Base-by-base conservation (phyloP, 2,888 invertebrate genomes). In the Pheosia tremula region DNA sequence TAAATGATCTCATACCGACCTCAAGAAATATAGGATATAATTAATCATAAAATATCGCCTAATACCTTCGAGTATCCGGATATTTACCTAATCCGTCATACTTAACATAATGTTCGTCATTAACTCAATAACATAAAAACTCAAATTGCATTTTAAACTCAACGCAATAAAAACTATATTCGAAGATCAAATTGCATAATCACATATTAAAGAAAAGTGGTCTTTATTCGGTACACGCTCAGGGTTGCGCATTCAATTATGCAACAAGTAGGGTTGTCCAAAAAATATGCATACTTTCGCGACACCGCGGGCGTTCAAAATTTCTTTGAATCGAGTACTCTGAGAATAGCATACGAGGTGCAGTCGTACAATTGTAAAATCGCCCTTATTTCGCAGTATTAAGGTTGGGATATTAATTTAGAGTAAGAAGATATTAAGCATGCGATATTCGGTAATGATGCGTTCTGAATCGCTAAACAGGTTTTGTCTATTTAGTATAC, bases 401-500 rank as follows among this genome's bases (percentile, higher is more conserved):
- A 84, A 65, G 67, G 63, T 39, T 11, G 67, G 24, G 64, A 64
- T 69, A 43, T 8, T 56, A 36, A 52, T 62, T 62, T 53, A 8
- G 39, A 5, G 38, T 50, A 47, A 41, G 47, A 9, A 56, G 5
- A 58, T 68, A 63, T 6, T 60, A 62, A 43, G 63, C 65, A 67
- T 67, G 62, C 59, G 49, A 68, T 69, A 70, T 75, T 75, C 73
- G 74, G 80, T 87, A 88, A 89, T 88, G 89, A 89, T 83, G 89
- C 88, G 88, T 86, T 64, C 67, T 75, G 92, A 93, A 93, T 93
- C 72, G 76, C 72, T 91, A 91, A 93, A 88, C 92, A 86, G 85
- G 90, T 90, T 91, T 90, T 90, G 90, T 89, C 89, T 91, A 88
- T 84, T 91, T 87, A 77, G 83, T 88, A 87, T 82, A 86, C 85